Percentiles rank a stretch among this genome's conserved stretches.
These are phyloP conservation scores for Nomada hirtipes DNA, from an alignment of 2,888 invertebrate species.

Conservation along the genomic window DNA sequence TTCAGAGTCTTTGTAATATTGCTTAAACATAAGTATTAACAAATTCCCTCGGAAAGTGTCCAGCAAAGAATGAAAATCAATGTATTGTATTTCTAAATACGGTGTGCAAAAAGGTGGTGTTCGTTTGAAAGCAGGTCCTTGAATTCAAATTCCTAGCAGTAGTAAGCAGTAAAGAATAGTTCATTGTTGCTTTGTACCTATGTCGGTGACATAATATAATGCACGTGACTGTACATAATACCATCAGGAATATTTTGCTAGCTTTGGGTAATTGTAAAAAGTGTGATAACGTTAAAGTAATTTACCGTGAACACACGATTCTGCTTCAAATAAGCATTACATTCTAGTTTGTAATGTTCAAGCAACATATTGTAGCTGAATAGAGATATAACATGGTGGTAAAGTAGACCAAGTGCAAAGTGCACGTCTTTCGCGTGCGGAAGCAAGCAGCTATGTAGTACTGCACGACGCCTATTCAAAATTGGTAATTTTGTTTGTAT, in stretches of 20 bases:
- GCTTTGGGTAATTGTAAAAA: conserved; percentile 9
- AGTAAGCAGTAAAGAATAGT: conserved; percentile 54
- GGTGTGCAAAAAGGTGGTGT: conserved; percentile 12
- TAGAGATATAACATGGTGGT: too few relatives aligned
- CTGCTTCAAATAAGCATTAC: too few relatives aligned
- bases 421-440: too few relatives aligned
- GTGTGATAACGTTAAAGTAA: background rate
- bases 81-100: background rate
- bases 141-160: conserved; percentile 69
- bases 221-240: conserved; percentile 53
- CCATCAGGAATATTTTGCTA: conserved; percentile 34
- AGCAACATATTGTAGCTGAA: too few relatives aligned
- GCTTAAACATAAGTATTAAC: background rate
- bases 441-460: too few relatives aligned
- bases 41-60: background rate
- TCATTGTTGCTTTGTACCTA: conserved; percentile 68
- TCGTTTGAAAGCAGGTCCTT: conserved; percentile 43
- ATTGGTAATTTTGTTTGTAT: too few relatives aligned
- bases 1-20: background rate
- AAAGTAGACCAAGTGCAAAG: too few relatives aligned
- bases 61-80: background rate
- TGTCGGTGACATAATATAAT: conserved; percentile 64
- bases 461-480: too few relatives aligned
- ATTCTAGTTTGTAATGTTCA: too few relatives aligned
- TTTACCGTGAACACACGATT: too few relatives aligned